Evolutionary conservation across 2,888 invertebrate species (phyloP).

Genomic region (Acronicta psi): DNA sequence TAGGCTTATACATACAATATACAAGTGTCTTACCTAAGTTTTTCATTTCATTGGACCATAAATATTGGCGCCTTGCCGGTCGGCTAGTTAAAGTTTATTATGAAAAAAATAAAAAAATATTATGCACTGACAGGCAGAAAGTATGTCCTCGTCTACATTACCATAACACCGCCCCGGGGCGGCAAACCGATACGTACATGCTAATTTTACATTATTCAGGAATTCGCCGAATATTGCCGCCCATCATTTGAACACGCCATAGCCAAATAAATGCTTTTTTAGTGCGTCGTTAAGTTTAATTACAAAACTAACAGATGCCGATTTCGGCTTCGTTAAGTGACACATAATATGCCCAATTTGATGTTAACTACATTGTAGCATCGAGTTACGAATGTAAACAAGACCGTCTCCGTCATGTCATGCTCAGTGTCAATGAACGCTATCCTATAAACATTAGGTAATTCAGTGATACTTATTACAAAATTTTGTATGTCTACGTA

Average conservation of each 20-base stretch:
- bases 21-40: slow-evolving; percentile 10
- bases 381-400: slow-evolving; percentile 13
- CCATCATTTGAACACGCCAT: slow-evolving; percentile 15
- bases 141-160: slow-evolving; percentile 47
- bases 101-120: slow-evolving; percentile 37
- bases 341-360: slow-evolving; percentile 4
- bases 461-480: slow-evolving; percentile 18
- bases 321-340: slow-evolving; percentile 9
- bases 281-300: slow-evolving; percentile 5
- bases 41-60: slow-evolving; percentile 4
- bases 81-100: slow-evolving; percentile 35
- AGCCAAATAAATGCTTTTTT: slow-evolving; percentile 21
- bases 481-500: slow-evolving; percentile 11
- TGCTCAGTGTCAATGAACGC: slow-evolving; percentile 13
- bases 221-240: slow-evolving; percentile 53
- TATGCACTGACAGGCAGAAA: slow-evolving; percentile 34
- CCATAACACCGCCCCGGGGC: slow-evolving; percentile 45
- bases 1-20: too few species aligned
- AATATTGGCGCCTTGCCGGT: slow-evolving; percentile 16
- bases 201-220: slow-evolving; percentile 59
- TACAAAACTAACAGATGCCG: slow-evolving; percentile 3
- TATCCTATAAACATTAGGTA: slow-evolving; percentile 24
- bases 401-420: background rate
- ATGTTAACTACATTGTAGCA: slow-evolving; percentile 4
- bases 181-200: slow-evolving; percentile 49